phyloP scores from a whole-genome alignment of 1,140 invertebrate species.

The Ctenoplectra terminalis region DNA sequence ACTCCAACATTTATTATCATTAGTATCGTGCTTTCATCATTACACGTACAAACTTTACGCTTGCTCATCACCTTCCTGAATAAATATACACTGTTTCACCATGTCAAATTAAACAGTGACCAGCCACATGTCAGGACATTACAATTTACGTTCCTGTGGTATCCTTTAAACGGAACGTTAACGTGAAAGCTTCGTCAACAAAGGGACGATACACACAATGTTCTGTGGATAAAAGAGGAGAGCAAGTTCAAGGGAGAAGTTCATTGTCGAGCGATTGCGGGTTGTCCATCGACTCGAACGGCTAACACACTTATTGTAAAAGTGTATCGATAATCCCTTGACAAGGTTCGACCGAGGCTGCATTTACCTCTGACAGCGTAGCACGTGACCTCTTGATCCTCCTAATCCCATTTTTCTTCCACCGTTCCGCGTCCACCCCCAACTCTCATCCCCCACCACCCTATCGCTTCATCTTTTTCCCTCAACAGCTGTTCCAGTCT shows the following conservation, averaged over 20 bases:
- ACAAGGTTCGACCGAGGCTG: conserved; percentile 48
- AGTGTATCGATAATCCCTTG: conserved; percentile 57
- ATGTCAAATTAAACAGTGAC: background rate
- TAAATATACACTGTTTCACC: background rate
- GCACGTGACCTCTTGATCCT: conserved; percentile 55
- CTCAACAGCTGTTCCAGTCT: background rate
- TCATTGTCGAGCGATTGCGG: conserved; percentile 45
- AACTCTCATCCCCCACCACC: background rate
- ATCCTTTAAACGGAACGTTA: background rate
- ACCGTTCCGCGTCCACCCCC: background rate
- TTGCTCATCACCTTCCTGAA: background rate
- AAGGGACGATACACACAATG: background rate
- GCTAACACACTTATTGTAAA: conserved; percentile 47
- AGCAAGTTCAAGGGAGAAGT: conserved; percentile 13
- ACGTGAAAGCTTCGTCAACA: background rate
- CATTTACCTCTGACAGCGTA: conserved; percentile 47
- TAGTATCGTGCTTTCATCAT: background rate
- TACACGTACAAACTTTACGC: background rate
- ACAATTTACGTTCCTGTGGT: background rate
- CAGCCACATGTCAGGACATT: background rate
- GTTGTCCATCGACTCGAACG: conserved; percentile 14
- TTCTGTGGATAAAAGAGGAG: background rate
- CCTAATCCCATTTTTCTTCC: conserved; percentile 57
- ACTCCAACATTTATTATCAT: background rate
- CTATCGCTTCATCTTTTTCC: conserved; percentile 16